A percentile compares a stretch with the other conserved stretches of the same genome.
Evolutionary conservation across 1,140 invertebrate genomes (phyloP).

Genomic region (Sycophila sp.): DNA sequence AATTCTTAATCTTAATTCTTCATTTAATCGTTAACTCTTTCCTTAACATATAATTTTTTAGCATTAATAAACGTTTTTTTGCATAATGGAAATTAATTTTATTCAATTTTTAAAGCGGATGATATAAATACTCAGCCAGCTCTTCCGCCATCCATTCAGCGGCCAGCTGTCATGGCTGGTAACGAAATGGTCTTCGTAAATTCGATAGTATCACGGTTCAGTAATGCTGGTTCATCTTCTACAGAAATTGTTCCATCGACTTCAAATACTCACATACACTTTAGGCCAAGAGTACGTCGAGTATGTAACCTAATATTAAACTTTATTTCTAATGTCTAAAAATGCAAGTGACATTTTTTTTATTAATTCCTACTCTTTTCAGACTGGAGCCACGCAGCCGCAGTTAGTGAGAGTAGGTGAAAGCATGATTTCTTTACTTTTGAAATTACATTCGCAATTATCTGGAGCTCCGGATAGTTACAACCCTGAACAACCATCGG

Average conservation of each 20-base stretch:
- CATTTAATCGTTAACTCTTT: background rate
- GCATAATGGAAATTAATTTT: too few species aligned
- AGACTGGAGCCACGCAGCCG: conserved; percentile 46
- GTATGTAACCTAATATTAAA: conserved; percentile 47
- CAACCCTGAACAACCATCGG: conserved; percentile 69
- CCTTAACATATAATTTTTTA: background rate
- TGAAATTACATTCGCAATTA: conserved; percentile 93
- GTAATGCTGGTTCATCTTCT: conserved; percentile 50
- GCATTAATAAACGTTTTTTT: background rate
- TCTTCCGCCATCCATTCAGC: conserved; percentile 61
- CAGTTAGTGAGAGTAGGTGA: conserved; percentile 76
- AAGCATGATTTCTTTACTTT: conserved; percentile 89
- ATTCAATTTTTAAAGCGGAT: background rate
- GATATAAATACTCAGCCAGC: conserved; percentile 51
- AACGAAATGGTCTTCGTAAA: conserved; percentile 66
- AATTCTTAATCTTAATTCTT: conserved; percentile 8
- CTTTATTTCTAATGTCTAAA: background rate
- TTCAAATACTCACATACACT: conserved; percentile 57
- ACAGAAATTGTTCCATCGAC: conserved; percentile 67
- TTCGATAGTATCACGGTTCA: conserved; percentile 48
- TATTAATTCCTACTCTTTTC: background rate
- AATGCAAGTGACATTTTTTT: background rate
- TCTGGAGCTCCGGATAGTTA: conserved; percentile 85
- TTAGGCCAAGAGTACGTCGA: conserved; percentile 52
- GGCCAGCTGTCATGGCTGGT: conserved; percentile 66